These are phyloP conservation scores for Geotrypetes seraphini DNA, from an alignment of 2,797 vertebrate genomes.

Conservation along the genomic window DNA sequence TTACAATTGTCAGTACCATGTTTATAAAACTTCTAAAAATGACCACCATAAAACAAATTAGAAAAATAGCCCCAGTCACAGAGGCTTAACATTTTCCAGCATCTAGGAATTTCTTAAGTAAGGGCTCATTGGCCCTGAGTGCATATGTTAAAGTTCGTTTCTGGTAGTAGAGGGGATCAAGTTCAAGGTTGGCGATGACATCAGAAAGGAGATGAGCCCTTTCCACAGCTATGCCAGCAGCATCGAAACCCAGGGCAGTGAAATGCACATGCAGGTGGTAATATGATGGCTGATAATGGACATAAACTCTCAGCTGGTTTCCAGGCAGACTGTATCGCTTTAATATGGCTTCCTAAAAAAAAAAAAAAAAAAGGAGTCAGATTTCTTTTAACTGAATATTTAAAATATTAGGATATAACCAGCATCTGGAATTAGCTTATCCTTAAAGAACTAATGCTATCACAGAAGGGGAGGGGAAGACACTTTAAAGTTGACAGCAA, in stretches of 20 bases:
- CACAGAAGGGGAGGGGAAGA: too few species aligned
- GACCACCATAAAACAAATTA: background rate
- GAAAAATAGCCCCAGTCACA: fast-evolving
- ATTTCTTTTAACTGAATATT: background rate
- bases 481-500: too few species aligned
- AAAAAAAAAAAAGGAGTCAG: too few species aligned
- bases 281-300: constrained; percentile 95
- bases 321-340: constrained; percentile 49
- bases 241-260: constrained; percentile 74
- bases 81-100: constrained; percentile 37
- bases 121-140: constrained; percentile 58
- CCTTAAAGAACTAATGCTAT: too few species aligned
- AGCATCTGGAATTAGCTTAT: too few species aligned
- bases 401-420: background rate
- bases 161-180: constrained; percentile 57
- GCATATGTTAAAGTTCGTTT: constrained; percentile 66
- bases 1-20: background rate
- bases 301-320: constrained; percentile 67
- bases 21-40: background rate
- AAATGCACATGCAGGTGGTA: constrained; percentile 90
- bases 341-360: constrained; percentile 61
- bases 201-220: constrained; percentile 79
- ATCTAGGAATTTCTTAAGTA: constrained; percentile 65
- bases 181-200: constrained; percentile 77
- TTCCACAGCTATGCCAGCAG: constrained; percentile 71